Conservation (phyloP, 53 echinoderm and acorn worm species). For the Pentamera pediparva region DNA sequence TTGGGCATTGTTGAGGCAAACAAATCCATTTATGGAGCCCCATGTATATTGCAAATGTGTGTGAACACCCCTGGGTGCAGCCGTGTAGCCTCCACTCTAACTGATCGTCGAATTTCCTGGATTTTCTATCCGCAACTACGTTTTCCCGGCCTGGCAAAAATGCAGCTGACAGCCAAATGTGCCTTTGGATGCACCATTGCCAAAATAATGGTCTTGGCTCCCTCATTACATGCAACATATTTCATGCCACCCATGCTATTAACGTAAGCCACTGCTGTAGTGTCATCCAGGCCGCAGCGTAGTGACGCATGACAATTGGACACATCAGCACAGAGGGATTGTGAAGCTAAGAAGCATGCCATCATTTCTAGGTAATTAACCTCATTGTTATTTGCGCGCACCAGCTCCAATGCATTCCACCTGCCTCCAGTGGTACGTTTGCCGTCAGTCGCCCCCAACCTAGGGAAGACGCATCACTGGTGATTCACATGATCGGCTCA, state of each 20-base stretch:
- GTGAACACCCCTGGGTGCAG: too few relatives aligned
- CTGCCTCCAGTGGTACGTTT: conserved; percentile 36
- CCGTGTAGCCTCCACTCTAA: too few relatives aligned
- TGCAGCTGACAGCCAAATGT: conserved; percentile 44
- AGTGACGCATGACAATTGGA: conserved; percentile 33
- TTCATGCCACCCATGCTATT: conserved; percentile 60
- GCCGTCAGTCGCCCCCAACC: conserved; percentile 49
- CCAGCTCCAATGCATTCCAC: conserved; percentile 30
- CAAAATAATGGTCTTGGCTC: conserved; percentile 42
- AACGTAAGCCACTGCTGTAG: conserved; percentile 60
- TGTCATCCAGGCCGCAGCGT: conserved; percentile 50
- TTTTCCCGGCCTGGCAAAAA: too few relatives aligned
- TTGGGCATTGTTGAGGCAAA: too few relatives aligned
- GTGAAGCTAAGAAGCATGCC: too few relatives aligned
- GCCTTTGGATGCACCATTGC: conserved; percentile 52
- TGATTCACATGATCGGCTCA: too few relatives aligned
- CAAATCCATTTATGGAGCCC: too few relatives aligned
- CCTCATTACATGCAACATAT: conserved; percentile 10
- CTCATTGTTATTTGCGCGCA: conserved; percentile 8
- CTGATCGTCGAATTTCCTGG: too few relatives aligned
- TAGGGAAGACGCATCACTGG: too few relatives aligned
- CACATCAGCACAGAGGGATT: conserved; percentile 31
- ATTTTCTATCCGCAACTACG: too few relatives aligned
- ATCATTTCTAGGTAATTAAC: too few relatives aligned
- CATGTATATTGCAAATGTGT: too few relatives aligned